These are phyloP conservation scores for Shargacucullia verbasci DNA, from an alignment of 2,888 invertebrate species.

Conservation along the genomic window DNA sequence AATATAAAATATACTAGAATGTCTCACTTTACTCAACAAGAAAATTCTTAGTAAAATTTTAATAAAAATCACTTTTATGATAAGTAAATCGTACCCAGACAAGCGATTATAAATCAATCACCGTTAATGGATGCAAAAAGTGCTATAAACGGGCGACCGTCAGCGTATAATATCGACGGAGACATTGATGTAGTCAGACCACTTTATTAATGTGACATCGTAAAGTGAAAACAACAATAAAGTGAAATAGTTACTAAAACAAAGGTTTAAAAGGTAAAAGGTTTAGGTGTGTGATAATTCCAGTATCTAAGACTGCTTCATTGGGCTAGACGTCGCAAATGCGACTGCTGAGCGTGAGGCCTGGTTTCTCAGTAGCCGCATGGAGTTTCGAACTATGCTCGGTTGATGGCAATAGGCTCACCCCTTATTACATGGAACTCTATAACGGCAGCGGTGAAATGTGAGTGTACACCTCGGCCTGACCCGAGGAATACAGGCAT, in stretches of 20 bases:
- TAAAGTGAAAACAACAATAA: conserved; percentile 41
- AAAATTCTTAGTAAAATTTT: conserved; percentile 9
- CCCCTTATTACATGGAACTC: too few relatives aligned
- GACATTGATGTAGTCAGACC: conserved; percentile 46
- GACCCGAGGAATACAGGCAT: too few relatives aligned
- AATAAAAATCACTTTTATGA: conserved; percentile 41
- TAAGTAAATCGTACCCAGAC: conserved; percentile 36
- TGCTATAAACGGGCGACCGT: conserved; percentile 45
- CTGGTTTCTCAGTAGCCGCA: too few relatives aligned
- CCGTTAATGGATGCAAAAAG: conserved; percentile 51
- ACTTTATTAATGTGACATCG: conserved; percentile 43
- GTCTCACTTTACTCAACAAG: neutral
- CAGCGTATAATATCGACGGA: conserved; percentile 38
- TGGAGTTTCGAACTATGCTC: too few relatives aligned
- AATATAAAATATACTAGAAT: neutral
- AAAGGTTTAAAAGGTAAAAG: too few relatives aligned
- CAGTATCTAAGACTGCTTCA: neutral
- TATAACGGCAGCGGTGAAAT: too few relatives aligned
- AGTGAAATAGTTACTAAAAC: too few relatives aligned
- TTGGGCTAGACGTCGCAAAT: too few relatives aligned
- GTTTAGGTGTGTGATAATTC: conserved; percentile 2
- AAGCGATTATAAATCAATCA: conserved; percentile 54
- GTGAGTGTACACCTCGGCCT: too few relatives aligned
- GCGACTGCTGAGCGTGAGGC: too few relatives aligned
- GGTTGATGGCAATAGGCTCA: too few relatives aligned